phyloP scores from a whole-genome alignment of 2,888 invertebrate genomes.

The Salpingus planirostris region DNA sequence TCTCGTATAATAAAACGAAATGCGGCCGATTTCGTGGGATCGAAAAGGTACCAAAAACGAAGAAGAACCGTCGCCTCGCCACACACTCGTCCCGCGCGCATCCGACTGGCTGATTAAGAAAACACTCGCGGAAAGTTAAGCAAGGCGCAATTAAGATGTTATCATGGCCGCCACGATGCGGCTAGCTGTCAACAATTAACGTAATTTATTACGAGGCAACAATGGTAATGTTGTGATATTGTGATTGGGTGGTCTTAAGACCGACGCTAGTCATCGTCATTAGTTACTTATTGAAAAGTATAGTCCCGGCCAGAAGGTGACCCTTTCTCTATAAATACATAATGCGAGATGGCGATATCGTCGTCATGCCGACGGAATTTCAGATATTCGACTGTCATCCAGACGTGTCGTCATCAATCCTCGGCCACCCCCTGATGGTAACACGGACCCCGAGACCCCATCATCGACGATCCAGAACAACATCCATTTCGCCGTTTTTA shows the following conservation, averaged over 20 bases:
- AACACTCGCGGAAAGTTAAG: conserved; percentile 39
- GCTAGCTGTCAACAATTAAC: conserved; percentile 44
- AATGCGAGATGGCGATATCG: not conserved
- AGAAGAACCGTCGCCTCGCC: too few species aligned
- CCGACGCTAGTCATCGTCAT: conserved; percentile 37
- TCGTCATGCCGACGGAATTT: not conserved
- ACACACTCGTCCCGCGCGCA: conserved; percentile 1
- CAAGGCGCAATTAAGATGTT: conserved; percentile 43
- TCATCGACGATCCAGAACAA: too few species aligned
- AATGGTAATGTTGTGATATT: conserved; percentile 43
- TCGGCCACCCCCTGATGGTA: not conserved
- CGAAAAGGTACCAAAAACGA: too few species aligned
- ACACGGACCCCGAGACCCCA: not conserved
- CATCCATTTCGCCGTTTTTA: too few species aligned
- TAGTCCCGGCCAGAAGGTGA: conserved; percentile 1
- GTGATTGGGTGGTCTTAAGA: conserved; percentile 41
- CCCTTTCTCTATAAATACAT: not conserved
- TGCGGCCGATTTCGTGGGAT: too few species aligned
- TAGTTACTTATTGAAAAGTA: conserved; percentile 39
- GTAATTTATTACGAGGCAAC: conserved; percentile 44
- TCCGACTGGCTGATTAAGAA: conserved; percentile 34
- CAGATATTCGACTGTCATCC: not conserved
- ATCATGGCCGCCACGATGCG: conserved; percentile 40
- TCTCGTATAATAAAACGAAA: conserved; percentile 3
- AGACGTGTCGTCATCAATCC: not conserved